Base-by-base conservation (phyloP, 2,113 vertebrate species). In the Polypterus senegalus region DNA sequence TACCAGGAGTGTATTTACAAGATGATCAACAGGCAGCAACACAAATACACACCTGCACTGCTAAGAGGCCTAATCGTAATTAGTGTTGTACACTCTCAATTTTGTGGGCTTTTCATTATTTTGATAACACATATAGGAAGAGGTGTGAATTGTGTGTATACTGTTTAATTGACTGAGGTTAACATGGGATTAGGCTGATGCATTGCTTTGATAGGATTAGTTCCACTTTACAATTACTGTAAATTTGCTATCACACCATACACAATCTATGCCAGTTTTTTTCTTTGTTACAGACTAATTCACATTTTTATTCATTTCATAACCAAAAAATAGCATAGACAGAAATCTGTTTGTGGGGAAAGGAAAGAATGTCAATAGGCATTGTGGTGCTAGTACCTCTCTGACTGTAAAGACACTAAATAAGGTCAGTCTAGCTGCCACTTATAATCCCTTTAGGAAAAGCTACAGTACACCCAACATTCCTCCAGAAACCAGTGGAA, bases 171-270 rank as follows among this genome's bases (percentile, higher is more conserved):
- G 51, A 52, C 51, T 52, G 51, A 7, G 3, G 10, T 52, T 52
- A 52, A 52, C 51, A 52, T 8, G 51, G 51, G 51, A 52, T 52
- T 52, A 52, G 51, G 51, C 51, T 52, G 51, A 52, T 52, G 51
- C 10, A 10, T 52, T 10, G 51, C 7, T 52, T 52, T 52, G 51
- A 52, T 8, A 10, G 51, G 51, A 52, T 52, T 52, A 52, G 51
- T 52, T 52, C 3, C 51, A 52, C 51, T 52, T 52, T 52, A 10
- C 51, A 52, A 52, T 52, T 52, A 52, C 27, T 27, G 27, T 52
- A 52, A 52, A 52, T 52, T 10, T 52, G 51, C 3, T 52, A 52
- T 52, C 51, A 10, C 10, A 27, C 27, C 27, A 27, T 27, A 3
- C 51, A 8, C 7, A 52, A 52, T 52, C 7, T 52, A 52, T 8